Conservation (phyloP, 2,888 invertebrate species). For the Hirtodrosophila trivittata region DNA sequence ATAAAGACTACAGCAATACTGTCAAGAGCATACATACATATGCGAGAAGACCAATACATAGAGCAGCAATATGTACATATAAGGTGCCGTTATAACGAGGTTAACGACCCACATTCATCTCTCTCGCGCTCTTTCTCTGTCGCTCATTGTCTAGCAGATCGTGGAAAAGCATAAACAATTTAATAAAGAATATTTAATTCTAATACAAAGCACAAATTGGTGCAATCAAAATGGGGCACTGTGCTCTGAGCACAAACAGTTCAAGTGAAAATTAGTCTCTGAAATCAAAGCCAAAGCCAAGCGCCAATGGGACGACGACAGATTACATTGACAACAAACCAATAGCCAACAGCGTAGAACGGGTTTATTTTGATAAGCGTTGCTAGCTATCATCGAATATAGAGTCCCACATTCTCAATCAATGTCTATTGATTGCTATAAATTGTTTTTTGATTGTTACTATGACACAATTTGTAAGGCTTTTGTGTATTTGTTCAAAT, state of each 20-base stretch:
- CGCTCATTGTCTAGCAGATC: slow-evolving; percentile 24
- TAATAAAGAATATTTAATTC: slow-evolving; percentile 70
- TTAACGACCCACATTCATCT: slow-evolving; percentile 76
- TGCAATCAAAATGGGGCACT: slow-evolving; percentile 35
- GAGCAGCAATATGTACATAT: slow-evolving; percentile 35
- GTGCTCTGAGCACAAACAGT: slow-evolving; percentile 16
- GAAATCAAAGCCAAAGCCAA: slow-evolving; percentile 53
- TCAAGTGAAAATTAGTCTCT: slow-evolving; percentile 62
- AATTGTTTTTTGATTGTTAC: slow-evolving; percentile 48
- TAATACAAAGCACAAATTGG: slow-evolving; percentile 50
- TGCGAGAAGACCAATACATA: slow-evolving; percentile 17
- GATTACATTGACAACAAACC: slow-evolving; percentile 65
- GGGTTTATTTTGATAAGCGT: slow-evolving; percentile 44
- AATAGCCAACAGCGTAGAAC: slow-evolving; percentile 46
- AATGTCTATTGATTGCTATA: slow-evolving; percentile 62
- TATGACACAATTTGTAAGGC: slow-evolving; percentile 69
- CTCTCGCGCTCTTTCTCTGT: slow-evolving; percentile 24
- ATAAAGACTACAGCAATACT: slow-evolving; percentile 68
- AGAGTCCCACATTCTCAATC: slow-evolving; percentile 62
- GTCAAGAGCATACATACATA: slow-evolving; percentile 60
- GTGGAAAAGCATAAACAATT: slow-evolving; percentile 53
- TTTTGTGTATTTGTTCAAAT: slow-evolving; percentile 35
- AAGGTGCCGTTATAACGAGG: slow-evolving; percentile 81
- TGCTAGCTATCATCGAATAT: slow-evolving; percentile 11
- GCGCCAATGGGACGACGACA: slow-evolving; percentile 54